Base-by-base conservation (phyloP, 2,113 vertebrate genomes). In the Paramisgurnus dabryanus region DNA sequence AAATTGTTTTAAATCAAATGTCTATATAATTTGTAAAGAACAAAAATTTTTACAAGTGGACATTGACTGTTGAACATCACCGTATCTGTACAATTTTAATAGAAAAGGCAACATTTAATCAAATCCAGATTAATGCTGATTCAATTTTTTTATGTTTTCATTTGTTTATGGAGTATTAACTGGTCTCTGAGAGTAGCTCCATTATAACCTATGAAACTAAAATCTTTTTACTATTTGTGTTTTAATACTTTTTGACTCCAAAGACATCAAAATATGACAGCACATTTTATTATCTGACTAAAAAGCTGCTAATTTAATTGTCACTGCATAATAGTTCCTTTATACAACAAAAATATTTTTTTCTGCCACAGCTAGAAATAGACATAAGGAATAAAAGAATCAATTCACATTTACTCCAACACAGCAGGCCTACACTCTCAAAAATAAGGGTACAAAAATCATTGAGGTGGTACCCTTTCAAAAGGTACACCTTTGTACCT, bases 201-300 rank as follows among this genome's bases (percentile, higher is more conserved):
- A 5, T 40, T 5, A 18, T 78, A 82, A 78, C 61, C 60, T 73
- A 78, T 40, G 68, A 55, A 67, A 78, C 27, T 50, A 67, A 49
- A 45, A 43, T 47, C 13, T 22, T 34, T 57, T 34, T 17, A 47
- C 65, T 27, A 69, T 18, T n/a, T 18, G 64, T 57, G 57, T 18
- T 57, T 50, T 40, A 6, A 50, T 49, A 75, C 57, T 49, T 41
- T 43, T 18, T 43, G 55, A 66, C 55, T 72, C 55, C 13, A 0
- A 58, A 75, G 18, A 27, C n/a, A 64, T 67, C 15, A 40, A 47
- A 77, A 3, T 17, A 17, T 18, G 40, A 68, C 43, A 77, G 12
- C 55, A 13, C 66, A 71, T 70, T 41, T 70, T 81, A 76, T 76
- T 68, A 12, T 58, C 66, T 50, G 18, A 41, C 60, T 50, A 40